These are phyloP conservation scores for Aptenodytes patagonicus DNA, from an alignment of 2,113 vertebrate species.

Conservation along the genomic window DNA sequence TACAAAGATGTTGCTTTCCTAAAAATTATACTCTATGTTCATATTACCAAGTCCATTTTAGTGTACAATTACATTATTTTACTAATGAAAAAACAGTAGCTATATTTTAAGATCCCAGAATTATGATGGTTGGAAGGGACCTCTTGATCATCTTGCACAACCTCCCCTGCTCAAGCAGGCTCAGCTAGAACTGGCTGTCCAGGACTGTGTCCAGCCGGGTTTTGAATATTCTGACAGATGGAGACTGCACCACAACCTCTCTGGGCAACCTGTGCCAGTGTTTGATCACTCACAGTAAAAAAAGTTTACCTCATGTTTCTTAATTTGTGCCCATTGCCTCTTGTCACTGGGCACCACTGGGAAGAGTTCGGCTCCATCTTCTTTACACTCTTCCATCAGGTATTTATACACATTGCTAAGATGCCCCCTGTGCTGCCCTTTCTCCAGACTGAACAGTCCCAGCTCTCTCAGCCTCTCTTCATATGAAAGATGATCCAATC, in stretches of 20 bases:
- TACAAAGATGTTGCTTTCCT: background rate
- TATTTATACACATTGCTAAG: background rate
- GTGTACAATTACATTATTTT: background rate
- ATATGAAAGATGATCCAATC: background rate
- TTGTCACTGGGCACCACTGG: background rate
- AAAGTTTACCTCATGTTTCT: background rate
- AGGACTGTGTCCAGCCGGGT: background rate
- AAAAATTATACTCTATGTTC: background rate
- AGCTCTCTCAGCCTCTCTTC: background rate
- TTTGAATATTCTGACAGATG: background rate
- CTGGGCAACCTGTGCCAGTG: background rate
- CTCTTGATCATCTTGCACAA: background rate
- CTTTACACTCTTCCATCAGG: background rate
- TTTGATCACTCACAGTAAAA: background rate
- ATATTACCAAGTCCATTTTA: background rate
- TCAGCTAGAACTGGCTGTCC: background rate
- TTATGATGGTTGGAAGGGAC: background rate
- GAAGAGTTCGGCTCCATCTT: background rate
- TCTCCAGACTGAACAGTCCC: background rate
- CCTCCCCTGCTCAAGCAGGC: background rate
- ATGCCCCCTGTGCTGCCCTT: background rate
- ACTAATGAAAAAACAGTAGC: background rate
- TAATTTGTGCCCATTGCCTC: background rate
- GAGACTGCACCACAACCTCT: background rate
- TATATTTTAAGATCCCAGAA: background rate